Evolutionary conservation across 2,113 vertebrate species (phyloP).

Genomic region (Caranx ignobilis): DNA sequence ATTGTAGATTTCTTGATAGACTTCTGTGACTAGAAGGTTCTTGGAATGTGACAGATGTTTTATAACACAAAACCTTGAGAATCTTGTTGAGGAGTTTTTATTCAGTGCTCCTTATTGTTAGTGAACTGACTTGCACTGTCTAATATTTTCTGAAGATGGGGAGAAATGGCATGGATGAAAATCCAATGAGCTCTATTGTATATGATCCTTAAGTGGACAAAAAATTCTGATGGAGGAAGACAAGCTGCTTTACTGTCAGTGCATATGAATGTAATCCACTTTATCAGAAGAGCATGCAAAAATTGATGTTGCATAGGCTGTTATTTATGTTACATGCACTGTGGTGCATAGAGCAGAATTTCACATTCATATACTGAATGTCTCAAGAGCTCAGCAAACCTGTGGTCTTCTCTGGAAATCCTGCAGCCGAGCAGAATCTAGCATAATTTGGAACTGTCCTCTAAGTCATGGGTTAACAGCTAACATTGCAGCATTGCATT

Average conservation of each 20-base stretch:
- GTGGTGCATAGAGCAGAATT: too few relatives aligned
- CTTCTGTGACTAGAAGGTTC: neutral
- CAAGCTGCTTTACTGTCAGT: neutral
- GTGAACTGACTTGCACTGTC: neutral
- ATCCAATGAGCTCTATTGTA: neutral
- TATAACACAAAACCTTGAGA: neutral
- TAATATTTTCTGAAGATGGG: neutral
- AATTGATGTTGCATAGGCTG: too few relatives aligned
- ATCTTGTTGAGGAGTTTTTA: neutral
- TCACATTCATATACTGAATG: too few relatives aligned
- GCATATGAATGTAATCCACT: neutral
- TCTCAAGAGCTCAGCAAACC: neutral
- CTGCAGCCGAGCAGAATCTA: neutral
- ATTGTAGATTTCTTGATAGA: neutral
- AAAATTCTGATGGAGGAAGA: neutral
- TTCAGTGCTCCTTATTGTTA: neutral
- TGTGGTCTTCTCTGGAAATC: neutral
- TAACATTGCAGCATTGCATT: neutral
- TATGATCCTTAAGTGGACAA: neutral
- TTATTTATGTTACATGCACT: too few relatives aligned
- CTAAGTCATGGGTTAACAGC: neutral
- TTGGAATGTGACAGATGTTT: neutral
- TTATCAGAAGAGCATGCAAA: neutral
- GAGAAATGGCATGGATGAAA: neutral
- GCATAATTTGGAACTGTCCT: neutral